phyloP scores from a whole-genome alignment of 1,140 invertebrate genomes.

The Drosophila pectinifera region DNA sequence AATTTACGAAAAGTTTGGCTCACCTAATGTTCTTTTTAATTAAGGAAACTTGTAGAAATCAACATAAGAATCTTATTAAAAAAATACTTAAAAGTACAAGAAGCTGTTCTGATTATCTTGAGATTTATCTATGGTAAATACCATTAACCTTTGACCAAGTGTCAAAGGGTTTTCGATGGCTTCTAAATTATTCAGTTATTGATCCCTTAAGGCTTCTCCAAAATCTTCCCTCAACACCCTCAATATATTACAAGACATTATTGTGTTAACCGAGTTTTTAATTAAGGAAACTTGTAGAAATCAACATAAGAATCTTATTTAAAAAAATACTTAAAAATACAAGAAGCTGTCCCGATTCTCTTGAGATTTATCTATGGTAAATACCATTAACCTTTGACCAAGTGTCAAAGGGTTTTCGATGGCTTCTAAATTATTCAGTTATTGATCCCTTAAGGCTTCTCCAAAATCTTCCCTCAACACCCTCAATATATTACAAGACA shows the following conservation, averaged over 20 bases:
- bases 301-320: background rate
- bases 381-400: background rate
- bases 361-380: background rate
- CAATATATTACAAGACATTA: too few species aligned
- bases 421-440: slow-evolving; percentile 5
- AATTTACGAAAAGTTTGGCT: background rate
- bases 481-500: too few species aligned
- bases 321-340: background rate
- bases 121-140: background rate
- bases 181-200: slow-evolving; percentile 6
- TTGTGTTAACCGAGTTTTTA: too few species aligned
- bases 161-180: slow-evolving; percentile 2
- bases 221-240: slow-evolving; percentile 8
- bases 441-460: background rate
- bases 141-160: background rate
- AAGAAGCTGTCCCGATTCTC: background rate
- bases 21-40: background rate
- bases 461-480: slow-evolving; percentile 5
- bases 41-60: background rate
- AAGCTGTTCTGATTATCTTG: background rate
- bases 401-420: slow-evolving; percentile 2
- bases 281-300: background rate
- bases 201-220: background rate
- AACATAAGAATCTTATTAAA: background rate
- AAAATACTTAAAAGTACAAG: background rate